Evolutionary conservation across 1,140 invertebrate species (phyloP).

Genomic region (Cydia pomonella): DNA sequence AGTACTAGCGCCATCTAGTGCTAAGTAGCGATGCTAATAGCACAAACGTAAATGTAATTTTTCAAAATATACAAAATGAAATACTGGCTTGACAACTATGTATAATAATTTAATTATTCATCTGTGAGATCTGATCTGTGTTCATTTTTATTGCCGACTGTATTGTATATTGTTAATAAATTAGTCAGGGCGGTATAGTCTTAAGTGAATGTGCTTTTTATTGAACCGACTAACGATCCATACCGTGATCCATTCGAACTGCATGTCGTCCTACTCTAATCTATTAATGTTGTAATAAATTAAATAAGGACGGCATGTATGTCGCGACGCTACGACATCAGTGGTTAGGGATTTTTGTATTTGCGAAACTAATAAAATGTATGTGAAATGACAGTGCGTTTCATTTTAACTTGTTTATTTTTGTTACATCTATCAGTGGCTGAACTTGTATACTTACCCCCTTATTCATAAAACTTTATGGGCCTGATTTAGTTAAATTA

Average conservation of each 20-base stretch:
- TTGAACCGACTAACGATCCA: slow-evolving; percentile 5
- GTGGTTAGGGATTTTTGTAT: slow-evolving; percentile 21
- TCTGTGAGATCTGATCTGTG: background rate
- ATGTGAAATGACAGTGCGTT: slow-evolving; percentile 8
- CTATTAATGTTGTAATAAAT: background rate
- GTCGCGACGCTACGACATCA: background rate
- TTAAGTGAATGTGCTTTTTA: slow-evolving; percentile 25
- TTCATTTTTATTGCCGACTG: background rate
- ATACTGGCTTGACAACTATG: background rate
- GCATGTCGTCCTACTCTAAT: background rate
- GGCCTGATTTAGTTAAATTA: no score
- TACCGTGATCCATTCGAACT: background rate
- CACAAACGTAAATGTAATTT: no score
- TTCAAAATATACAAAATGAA: background rate
- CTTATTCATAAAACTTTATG: no score
- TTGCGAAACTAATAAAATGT: slow-evolving; percentile 28
- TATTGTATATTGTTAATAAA: background rate
- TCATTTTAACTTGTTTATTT: background rate
- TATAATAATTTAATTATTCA: background rate
- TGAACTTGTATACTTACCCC: no score
- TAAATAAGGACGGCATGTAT: background rate
- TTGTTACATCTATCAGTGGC: background rate
- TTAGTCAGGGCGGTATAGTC: slow-evolving; percentile 12
- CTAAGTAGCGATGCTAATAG: background rate
- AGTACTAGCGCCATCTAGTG: background rate